Conservation (phyloP, 1,140 invertebrate species). For the Drosophila fuyamai region DNA sequence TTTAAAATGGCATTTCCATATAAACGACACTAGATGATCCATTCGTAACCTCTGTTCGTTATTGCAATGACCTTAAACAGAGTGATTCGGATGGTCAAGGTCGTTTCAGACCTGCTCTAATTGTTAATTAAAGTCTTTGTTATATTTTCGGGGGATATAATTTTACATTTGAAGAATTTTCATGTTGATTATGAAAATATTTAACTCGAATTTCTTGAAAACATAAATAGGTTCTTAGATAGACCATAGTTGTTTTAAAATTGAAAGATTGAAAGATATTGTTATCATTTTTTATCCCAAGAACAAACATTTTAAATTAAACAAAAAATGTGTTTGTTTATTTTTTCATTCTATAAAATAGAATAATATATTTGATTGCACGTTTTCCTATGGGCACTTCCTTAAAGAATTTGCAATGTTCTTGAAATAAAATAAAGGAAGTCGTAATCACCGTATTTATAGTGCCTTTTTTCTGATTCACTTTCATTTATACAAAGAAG, state of each 20-base stretch:
- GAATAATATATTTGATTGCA: slow-evolving; percentile 2
- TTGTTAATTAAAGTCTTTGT: slow-evolving; percentile 1
- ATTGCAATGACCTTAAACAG: slow-evolving; percentile 9
- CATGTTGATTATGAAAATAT: too few relatives aligned
- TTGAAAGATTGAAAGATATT: too few relatives aligned
- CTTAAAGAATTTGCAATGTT: not conserved
- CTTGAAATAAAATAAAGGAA: slow-evolving; percentile 6
- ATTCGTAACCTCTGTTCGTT: not conserved
- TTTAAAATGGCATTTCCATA: slow-evolving; percentile 38
- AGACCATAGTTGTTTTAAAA: too few relatives aligned
- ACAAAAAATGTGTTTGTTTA: not conserved
- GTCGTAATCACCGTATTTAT: slow-evolving; percentile 12
- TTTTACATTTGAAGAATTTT: not conserved
- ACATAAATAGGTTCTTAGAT: too few relatives aligned
- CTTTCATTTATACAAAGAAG: slow-evolving; percentile 16
- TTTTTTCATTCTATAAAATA: not conserved
- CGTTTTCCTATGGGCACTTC: not conserved
- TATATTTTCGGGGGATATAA: not conserved
- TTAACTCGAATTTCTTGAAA: too few relatives aligned
- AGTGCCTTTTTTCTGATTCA: slow-evolving; percentile 17
- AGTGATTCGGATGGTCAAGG: slow-evolving; percentile 7
- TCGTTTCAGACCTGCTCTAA: slow-evolving; percentile 4
- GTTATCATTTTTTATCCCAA: too few relatives aligned
- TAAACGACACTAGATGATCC: slow-evolving; percentile 20
- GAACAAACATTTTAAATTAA: not conserved